Evolutionary conservation across 2,888 invertebrate genomes (phyloP).

Genomic region (Priocnemis perturbator): DNA sequence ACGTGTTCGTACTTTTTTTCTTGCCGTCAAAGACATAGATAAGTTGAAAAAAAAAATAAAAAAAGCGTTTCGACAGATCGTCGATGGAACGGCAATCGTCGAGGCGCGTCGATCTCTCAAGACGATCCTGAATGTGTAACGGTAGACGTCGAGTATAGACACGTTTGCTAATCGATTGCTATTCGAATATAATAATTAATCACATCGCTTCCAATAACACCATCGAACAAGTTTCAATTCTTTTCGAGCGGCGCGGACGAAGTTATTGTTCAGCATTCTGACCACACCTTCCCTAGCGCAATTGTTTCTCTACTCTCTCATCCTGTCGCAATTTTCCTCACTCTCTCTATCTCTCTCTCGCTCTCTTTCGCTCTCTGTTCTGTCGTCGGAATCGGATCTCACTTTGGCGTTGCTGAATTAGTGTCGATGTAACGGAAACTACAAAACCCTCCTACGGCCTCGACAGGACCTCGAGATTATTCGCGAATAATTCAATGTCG

Average conservation of each 20-base stretch:
- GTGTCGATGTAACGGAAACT: conserved; percentile 45
- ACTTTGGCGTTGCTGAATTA: conserved; percentile 32
- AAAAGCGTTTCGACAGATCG: background rate
- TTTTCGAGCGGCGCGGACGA: conserved; percentile 66
- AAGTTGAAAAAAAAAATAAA: background rate
- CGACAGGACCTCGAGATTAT: conserved; percentile 48
- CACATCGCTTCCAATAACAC: conserved; percentile 47
- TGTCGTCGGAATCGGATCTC: background rate
- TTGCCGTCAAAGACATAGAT: background rate
- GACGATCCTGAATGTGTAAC: conserved; percentile 39
- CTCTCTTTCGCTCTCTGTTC: background rate
- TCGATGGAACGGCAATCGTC: background rate
- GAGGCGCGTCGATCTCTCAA: conserved; percentile 25
- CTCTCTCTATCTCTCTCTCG: background rate
- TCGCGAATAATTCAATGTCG: conserved; percentile 38
- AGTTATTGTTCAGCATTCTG: conserved; percentile 48
- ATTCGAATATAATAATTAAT: conserved; percentile 56
- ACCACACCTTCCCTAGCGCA: conserved; percentile 11
- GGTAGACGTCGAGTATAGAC: conserved; percentile 64
- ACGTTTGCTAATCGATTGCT: conserved; percentile 53
- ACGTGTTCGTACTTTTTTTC: conserved; percentile 2
- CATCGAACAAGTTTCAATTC: conserved; percentile 75
- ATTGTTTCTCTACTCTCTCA: conserved; percentile 10
- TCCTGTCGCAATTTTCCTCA: conserved; percentile 4
- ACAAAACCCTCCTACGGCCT: conserved; percentile 51